These are phyloP conservation scores for Otolemur crassicaudatus DNA, from an alignment of 2,797 vertebrate species.

Conservation along the genomic window DNA sequence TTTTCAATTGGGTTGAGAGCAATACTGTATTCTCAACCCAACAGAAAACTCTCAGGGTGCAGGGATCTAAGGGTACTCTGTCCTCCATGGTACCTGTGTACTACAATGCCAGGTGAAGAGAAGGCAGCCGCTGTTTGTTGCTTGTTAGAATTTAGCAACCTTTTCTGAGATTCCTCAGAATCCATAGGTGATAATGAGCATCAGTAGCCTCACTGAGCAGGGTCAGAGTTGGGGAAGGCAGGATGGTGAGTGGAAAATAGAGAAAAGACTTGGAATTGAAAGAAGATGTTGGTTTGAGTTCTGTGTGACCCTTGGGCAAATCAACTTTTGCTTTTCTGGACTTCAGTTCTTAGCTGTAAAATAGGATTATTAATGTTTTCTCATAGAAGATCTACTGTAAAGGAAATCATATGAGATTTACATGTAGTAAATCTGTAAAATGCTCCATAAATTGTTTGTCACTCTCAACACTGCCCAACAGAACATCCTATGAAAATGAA, in stretches of 20 bases:
- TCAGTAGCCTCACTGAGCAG: not conserved
- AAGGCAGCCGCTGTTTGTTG: not conserved
- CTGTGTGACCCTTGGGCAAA: not conserved
- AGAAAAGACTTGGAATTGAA: not conserved
- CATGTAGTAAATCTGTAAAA: not conserved
- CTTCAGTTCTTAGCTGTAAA: conserved; percentile 16
- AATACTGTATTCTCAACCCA: not conserved
- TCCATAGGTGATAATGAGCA: not conserved
- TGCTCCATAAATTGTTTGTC: not conserved
- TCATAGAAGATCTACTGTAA: not conserved
- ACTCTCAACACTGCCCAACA: not conserved
- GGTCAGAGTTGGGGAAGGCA: not conserved
- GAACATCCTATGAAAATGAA: not conserved
- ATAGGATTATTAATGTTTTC: not conserved
- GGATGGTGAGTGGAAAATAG: not conserved
- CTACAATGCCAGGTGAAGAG: not conserved
- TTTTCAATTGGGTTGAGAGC: not conserved
- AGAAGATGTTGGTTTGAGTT: not conserved
- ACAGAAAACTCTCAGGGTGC: not conserved
- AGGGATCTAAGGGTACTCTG: not conserved
- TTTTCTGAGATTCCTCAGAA: not conserved
- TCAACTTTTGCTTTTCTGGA: not conserved
- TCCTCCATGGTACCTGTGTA: too few species aligned
- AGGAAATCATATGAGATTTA: not conserved
- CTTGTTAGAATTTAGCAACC: not conserved